Conservation (phyloP, 2,113 vertebrate genomes). For the Cololabis saira region DNA sequence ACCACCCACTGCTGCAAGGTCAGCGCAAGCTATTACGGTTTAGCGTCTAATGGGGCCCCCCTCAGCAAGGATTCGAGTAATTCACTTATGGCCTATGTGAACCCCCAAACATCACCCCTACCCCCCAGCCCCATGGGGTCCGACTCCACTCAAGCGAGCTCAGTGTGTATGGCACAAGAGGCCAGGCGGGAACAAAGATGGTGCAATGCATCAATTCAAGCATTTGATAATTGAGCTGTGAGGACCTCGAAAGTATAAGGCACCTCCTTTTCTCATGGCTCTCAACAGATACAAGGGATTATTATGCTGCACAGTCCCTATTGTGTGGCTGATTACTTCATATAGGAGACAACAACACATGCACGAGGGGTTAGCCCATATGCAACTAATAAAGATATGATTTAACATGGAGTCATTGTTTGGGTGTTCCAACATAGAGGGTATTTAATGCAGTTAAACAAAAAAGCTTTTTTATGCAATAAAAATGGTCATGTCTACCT, state of each 20-base stretch:
- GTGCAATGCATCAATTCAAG: conserved; percentile 68
- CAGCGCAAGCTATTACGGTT: conserved; percentile 68
- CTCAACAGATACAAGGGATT: conserved; percentile 69
- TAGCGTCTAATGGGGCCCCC: conserved; percentile 50
- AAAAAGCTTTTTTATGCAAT: no score
- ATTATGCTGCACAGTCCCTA: conserved; percentile 61
- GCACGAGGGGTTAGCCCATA: conserved; percentile 47
- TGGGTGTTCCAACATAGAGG: neutral
- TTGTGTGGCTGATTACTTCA: conserved; percentile 58
- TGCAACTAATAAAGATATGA: conserved; percentile 54
- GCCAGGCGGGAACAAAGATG: conserved; percentile 68
- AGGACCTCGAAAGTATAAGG: conserved; percentile 62
- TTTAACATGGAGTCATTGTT: conserved; percentile 34
- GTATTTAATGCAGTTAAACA: no score
- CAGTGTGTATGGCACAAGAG: conserved; percentile 68
- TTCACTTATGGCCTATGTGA: conserved; percentile 80
- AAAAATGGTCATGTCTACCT: no score
- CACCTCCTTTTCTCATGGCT: conserved; percentile 58
- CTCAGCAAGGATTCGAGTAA: conserved; percentile 68
- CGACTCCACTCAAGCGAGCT: conserved; percentile 68
- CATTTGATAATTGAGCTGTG: conserved; percentile 70
- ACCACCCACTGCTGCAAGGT: conserved; percentile 48
- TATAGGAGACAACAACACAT: conserved; percentile 33
- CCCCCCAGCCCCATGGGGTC: conserved; percentile 35
- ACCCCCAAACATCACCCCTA: neutral